Evolutionary conservation across 2,113 vertebrate species (phyloP).

Genomic region (Notarius lentiginosus): DNA sequence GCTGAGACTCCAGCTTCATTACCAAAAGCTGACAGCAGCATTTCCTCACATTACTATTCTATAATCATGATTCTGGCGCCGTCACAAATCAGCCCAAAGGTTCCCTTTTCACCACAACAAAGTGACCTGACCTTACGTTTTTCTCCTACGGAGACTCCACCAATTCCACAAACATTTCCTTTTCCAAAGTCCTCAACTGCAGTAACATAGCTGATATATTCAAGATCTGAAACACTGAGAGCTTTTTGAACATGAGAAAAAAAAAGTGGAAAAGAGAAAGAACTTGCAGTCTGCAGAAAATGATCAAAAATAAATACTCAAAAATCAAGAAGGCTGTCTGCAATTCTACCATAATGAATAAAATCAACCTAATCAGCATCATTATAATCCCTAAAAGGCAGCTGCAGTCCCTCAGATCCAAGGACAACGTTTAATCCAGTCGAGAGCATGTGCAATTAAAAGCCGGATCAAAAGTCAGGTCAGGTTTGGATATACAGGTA

Average conservation of each 20-base stretch:
- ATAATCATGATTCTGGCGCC: constrained; percentile 31
- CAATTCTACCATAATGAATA: constrained; percentile 39
- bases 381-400: constrained; percentile 53
- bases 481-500: background rate
- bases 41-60: constrained; percentile 40
- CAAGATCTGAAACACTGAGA: constrained; percentile 22
- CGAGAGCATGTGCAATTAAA: constrained; percentile 2
- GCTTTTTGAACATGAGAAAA: background rate
- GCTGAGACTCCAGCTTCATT: constrained; percentile 12
- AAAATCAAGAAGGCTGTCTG: constrained; percentile 47
- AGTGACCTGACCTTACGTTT: constrained; percentile 48
- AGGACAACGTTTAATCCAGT: constrained; percentile 31
- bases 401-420: constrained; percentile 44
- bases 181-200: constrained; percentile 43
- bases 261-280: constrained; percentile 6
- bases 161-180: constrained; percentile 49
- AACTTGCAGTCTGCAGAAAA: constrained; percentile 36
- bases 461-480: constrained; percentile 3
- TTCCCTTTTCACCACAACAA: constrained; percentile 42
- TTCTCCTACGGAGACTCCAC: constrained; percentile 13
- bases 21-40: constrained; percentile 37
- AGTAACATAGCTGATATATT: constrained; percentile 1
- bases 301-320: constrained; percentile 51
- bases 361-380: constrained; percentile 54
- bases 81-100: constrained; percentile 49